Evolutionary conservation across 2,113 vertebrate genomes (phyloP).

Genomic region (Morone chrysops): DNA sequence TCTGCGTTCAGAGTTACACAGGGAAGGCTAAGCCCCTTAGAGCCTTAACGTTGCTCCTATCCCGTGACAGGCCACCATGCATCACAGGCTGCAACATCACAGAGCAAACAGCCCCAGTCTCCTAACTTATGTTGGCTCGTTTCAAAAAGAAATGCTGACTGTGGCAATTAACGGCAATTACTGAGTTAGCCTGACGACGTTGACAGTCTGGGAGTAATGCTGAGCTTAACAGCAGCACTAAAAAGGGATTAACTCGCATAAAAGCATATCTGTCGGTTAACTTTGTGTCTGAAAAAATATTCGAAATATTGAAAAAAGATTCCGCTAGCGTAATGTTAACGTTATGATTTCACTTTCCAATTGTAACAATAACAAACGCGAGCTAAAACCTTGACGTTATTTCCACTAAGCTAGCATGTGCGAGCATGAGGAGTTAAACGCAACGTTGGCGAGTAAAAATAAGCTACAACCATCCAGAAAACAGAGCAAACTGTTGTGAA

Average conservation of each 20-base stretch:
- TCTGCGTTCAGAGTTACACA: conserved; percentile 64
- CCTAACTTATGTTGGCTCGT: not conserved
- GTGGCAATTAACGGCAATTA: not conserved
- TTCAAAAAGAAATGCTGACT: not conserved
- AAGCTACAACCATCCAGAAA: not conserved
- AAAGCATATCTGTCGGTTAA: not conserved
- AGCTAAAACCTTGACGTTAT: not conserved
- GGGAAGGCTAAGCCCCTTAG: conserved; percentile 75
- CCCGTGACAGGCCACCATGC: conserved; percentile 71
- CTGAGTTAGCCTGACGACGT: not conserved
- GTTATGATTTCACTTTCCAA: not conserved
- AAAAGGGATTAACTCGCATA: conserved; percentile 1
- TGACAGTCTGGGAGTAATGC: not conserved
- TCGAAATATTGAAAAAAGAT: not conserved
- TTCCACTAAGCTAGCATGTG: too few species aligned
- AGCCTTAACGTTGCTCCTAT: conserved; percentile 72
- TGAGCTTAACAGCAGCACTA: not conserved
- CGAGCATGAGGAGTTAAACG: not conserved
- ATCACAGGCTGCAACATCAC: conserved; percentile 44
- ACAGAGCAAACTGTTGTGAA: not conserved
- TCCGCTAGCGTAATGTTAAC: not conserved
- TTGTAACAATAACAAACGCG: not conserved
- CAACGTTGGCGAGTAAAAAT: not conserved
- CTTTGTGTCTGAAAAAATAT: not conserved
- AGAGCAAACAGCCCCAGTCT: not conserved